Percentiles rank a stretch among this genome's conserved stretches.
phyloP scores from a whole-genome alignment of 2,888 invertebrate species.

The Phlogophora meticulosa region DNA sequence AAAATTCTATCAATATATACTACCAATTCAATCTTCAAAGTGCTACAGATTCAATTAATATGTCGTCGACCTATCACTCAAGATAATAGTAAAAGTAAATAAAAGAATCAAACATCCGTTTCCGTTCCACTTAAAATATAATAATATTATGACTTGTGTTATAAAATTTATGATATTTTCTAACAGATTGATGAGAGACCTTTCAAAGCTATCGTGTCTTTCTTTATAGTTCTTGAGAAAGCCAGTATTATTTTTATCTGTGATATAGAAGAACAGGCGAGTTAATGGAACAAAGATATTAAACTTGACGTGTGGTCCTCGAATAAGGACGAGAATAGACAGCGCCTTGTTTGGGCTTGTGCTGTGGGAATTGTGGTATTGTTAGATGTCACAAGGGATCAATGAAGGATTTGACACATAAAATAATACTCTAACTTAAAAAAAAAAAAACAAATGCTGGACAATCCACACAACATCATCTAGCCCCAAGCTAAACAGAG shows the following conservation, averaged over 20 bases:
- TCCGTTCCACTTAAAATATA: conserved; percentile 60
- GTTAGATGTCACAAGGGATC: neutral
- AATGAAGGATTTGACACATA: neutral
- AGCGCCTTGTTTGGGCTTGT: neutral
- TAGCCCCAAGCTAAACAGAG: too few species aligned
- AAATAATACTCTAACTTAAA: neutral
- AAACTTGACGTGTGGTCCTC: conserved; percentile 22
- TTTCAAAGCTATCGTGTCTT: conserved; percentile 21
- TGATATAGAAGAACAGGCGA: neutral
- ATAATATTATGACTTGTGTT: conserved; percentile 57
- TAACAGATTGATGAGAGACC: conserved; percentile 36
- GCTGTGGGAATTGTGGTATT: neutral
- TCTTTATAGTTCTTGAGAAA: conserved; percentile 37
- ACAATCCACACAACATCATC: too few species aligned
- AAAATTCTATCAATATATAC: conserved; percentile 11
- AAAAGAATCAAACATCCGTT: conserved; percentile 76
- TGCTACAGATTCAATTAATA: conserved; percentile 51
- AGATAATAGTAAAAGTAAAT: conserved; percentile 71
- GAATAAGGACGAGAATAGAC: conserved; percentile 20
- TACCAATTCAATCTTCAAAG: conserved; percentile 7
- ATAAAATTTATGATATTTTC: conserved; percentile 33
- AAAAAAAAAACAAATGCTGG: too few species aligned
- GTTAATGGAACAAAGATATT: conserved; percentile 27
- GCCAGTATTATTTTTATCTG: conserved; percentile 34
- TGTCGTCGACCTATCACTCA: conserved; percentile 55